These are phyloP conservation scores for Struthio camelus DNA, from an alignment of 2,113 vertebrate genomes.

Conservation along the genomic window DNA sequence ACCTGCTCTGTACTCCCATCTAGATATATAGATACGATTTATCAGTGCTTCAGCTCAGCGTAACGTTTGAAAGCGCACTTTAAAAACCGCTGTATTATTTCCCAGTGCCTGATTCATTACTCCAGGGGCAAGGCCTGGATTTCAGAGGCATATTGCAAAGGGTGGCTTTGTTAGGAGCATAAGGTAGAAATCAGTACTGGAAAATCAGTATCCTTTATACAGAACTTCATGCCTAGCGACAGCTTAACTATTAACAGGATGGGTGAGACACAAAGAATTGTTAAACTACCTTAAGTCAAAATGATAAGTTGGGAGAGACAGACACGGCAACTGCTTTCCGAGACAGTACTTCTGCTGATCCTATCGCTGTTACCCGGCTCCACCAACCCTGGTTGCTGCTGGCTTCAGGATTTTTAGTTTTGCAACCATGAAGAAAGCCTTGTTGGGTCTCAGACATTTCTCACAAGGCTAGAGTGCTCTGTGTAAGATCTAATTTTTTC, in stretches of 20 bases:
- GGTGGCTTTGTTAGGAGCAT: fast-evolving
- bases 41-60: neutral
- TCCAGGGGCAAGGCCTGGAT: neutral
- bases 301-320: neutral
- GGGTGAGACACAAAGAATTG: neutral
- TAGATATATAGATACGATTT: fast-evolving
- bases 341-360: neutral
- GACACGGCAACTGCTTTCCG: neutral
- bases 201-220: neutral
- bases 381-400: neutral
- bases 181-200: neutral
- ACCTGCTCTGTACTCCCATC: neutral
- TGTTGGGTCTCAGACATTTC: neutral
- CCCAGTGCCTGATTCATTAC: neutral
- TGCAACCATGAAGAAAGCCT: neutral
- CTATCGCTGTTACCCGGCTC: neutral
- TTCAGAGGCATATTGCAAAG: neutral
- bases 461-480: neutral
- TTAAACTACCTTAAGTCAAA: neutral
- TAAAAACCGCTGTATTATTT: neutral
- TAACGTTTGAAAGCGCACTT: neutral
- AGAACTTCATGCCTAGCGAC: neutral
- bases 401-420: neutral
- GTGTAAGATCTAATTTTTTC: neutral
- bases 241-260: neutral